Evolutionary conservation across 2,113 vertebrate genomes (phyloP).

Genomic region (Cinclus cinclus): DNA sequence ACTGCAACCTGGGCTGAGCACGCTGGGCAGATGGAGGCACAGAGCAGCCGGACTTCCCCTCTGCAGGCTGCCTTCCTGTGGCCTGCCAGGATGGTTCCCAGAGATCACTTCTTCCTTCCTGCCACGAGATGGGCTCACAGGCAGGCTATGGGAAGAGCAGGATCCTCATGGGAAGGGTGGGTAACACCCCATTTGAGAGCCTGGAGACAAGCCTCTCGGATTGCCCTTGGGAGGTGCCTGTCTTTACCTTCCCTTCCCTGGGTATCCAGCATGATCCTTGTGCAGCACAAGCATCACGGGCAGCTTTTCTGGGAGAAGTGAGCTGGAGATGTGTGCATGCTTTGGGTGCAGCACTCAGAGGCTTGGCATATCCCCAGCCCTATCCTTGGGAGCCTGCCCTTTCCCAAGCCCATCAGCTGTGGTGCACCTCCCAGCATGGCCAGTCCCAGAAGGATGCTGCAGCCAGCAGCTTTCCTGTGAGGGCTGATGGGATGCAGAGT

Average conservation of each 20-base stretch:
- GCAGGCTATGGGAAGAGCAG: neutral
- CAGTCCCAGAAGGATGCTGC: neutral
- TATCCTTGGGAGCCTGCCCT: neutral
- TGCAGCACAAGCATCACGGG: neutral
- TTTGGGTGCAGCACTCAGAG: neutral
- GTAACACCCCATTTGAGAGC: neutral
- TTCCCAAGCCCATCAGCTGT: neutral
- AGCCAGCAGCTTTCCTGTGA: neutral
- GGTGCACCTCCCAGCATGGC: rapidly evolving
- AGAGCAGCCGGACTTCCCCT: neutral
- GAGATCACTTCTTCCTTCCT: conserved; percentile 46
- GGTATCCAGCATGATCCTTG: rapidly evolving
- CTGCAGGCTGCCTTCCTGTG: neutral
- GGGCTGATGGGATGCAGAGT: neutral
- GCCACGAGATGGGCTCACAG: neutral
- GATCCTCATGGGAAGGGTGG: neutral
- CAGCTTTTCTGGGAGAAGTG: neutral
- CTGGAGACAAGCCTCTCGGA: rapidly evolving
- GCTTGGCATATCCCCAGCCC: rapidly evolving
- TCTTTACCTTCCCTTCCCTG: neutral
- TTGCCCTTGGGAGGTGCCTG: neutral
- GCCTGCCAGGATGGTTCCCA: neutral
- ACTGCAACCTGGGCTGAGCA: rapidly evolving
- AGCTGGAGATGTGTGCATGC: rapidly evolving
- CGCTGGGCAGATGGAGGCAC: neutral